Percentiles rank a stretch among this genome's conserved stretches.
These are phyloP conservation scores for Xanthia icteritia DNA, from an alignment of 2,888 invertebrate species.

Conservation along the genomic window DNA sequence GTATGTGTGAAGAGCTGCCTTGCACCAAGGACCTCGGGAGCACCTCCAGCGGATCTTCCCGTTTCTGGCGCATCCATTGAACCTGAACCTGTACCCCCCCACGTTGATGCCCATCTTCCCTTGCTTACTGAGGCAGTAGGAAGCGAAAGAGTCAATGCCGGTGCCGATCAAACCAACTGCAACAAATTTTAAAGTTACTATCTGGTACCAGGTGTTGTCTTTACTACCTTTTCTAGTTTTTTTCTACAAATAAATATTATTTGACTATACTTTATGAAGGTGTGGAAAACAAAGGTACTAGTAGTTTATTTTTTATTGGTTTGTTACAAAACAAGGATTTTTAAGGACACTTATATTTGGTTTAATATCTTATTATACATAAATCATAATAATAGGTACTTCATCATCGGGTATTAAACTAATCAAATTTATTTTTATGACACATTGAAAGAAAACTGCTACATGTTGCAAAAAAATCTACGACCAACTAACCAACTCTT, in stretches of 20 bases:
- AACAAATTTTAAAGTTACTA: slow-evolving; percentile 59
- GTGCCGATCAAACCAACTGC: slow-evolving; percentile 84
- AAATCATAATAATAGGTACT: too few relatives aligned
- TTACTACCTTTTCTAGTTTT: background rate
- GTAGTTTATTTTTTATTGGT: slow-evolving; percentile 7
- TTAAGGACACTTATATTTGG: background rate
- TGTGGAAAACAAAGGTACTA: background rate
- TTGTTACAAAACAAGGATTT: background rate
- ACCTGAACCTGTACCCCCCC: slow-evolving; percentile 86
- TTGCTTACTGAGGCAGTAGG: slow-evolving; percentile 88
- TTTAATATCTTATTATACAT: background rate
- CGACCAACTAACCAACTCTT: slow-evolving; percentile 3
- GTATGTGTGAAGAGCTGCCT: slow-evolving; percentile 87
- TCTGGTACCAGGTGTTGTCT: slow-evolving; percentile 38
- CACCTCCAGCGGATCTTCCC: slow-evolving; percentile 88
- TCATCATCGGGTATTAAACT: too few relatives aligned
- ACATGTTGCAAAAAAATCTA: background rate
- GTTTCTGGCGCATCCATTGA: slow-evolving; percentile 87
- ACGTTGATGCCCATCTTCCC: slow-evolving; percentile 89
- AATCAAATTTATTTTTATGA: background rate
- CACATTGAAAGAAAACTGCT: background rate
- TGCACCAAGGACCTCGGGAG: slow-evolving; percentile 88
- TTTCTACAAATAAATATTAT: background rate
- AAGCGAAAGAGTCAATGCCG: slow-evolving; percentile 84
- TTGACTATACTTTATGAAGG: background rate